Conservation (phyloP, 2,113 vertebrate species). For the Burhinus bistriatus region DNA sequence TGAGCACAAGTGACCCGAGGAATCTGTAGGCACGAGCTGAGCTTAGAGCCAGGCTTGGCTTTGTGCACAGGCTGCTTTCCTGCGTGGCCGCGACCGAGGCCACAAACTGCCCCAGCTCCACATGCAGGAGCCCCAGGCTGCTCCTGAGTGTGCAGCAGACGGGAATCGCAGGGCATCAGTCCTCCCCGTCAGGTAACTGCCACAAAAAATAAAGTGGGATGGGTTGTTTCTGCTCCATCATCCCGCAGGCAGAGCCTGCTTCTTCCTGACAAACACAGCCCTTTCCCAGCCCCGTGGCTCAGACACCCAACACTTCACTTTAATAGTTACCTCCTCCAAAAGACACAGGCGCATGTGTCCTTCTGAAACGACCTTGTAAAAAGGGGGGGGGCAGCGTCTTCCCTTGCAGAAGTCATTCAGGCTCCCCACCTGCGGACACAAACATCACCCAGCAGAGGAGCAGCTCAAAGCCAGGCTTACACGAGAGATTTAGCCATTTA, state of each 20-base stretch:
- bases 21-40: accelerated
- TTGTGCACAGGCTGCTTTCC: background rate
- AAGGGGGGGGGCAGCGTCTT: background rate
- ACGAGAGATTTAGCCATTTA: accelerated
- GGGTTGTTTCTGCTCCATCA: accelerated
- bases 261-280: no score
- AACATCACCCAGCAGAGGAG: accelerated
- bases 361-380: accelerated
- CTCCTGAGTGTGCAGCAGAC: accelerated
- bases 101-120: background rate
- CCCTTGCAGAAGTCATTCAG: background rate
- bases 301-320: accelerated
- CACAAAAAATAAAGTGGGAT: accelerated
- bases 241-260: accelerated
- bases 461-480: background rate
- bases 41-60: background rate
- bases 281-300: accelerated
- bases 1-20: background rate
- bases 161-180: accelerated
- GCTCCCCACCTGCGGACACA: background rate
- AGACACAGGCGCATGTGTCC: background rate
- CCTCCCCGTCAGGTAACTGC: accelerated
- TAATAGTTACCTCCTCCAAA: accelerated
- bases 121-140: no score
- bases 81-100: background rate